Evolutionary conservation across 1,140 invertebrate species (phyloP), one percentile per base, ranked within the genome.

Genomic region (Conus ventricosus): DNA sequence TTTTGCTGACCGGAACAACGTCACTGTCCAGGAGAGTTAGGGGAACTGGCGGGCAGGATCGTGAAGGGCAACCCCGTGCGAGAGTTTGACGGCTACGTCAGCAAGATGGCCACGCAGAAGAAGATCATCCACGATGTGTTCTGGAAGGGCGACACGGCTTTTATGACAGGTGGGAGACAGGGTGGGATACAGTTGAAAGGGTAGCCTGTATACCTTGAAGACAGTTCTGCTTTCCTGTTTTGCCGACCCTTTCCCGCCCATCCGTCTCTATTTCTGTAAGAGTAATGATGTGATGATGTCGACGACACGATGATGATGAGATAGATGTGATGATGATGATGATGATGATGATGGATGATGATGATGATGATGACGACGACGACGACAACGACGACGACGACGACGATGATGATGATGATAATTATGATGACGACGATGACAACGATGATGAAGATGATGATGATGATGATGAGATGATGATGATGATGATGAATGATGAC

Each of bases 1-100:
- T 39, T 39, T 39, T 39, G 39, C 39, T 39, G 39, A 39, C 39
- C 39, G 3, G 0, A 39, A 39, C 39, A 39, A 39, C 39, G 39
- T 39, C 39, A 39, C 39, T 39, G 39, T 39, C 39, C 86, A 94
- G 97, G 98, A 91, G 99, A 99, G 95, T 97, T 98, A 0, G 99
- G 99, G 80, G 98, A 99, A 88, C 98, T 99, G 93, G 97, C 99
- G 78, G 99, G 99, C 0, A 99, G 99, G 96, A 99, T 99, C 90
- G 96, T 97, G 23, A 96, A 97, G 25, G 94, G 95, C 78, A 96
- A 96, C 91, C 95, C 96, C 25, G 84, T 96, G 11, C 93, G 96
- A 25, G 90, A 94, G 85, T 97, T 96, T 93, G 96, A 96, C 91
- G 96, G 99, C 51, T 99, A 99, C 94, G 98, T 98, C 4, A 98